Evolutionary conservation across 1,140 invertebrate genomes (phyloP).

Genomic region (Lysiphlebus fabarum): DNA sequence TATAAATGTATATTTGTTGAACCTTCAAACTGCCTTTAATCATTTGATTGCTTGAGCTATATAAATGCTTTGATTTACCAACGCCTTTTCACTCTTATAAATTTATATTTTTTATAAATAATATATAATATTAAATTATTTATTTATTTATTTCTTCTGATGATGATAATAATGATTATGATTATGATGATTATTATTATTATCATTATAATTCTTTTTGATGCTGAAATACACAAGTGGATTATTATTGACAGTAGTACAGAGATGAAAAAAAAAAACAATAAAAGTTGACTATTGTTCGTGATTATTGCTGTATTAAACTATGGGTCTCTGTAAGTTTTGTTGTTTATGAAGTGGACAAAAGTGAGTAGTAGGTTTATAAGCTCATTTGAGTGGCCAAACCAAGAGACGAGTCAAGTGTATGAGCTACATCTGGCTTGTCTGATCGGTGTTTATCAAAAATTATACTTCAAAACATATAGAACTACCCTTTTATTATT

Average conservation of each 20-base stretch:
- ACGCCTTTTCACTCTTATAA: constrained; percentile 4
- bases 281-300: constrained; percentile 29
- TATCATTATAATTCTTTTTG: too few species aligned
- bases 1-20: background rate
- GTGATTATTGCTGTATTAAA: constrained; percentile 18
- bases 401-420: constrained; percentile 42
- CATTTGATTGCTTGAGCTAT: constrained; percentile 49
- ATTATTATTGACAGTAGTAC: too few species aligned
- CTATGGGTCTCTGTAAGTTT: background rate
- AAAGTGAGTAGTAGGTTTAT: background rate
- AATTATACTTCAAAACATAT: constrained; percentile 37
- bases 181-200: too few species aligned
- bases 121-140: too few species aligned
- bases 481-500: constrained; percentile 37
- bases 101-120: background rate
- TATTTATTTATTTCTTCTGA: too few species aligned
- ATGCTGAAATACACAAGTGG: too few species aligned
- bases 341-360: constrained; percentile 17
- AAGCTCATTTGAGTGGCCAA: background rate
- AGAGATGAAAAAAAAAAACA: background rate
- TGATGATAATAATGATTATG: too few species aligned
- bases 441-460: constrained; percentile 53
- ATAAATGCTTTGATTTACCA: constrained; percentile 31
- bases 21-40: constrained; percentile 46
- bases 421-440: constrained; percentile 46